Evolutionary conservation across 2,888 invertebrate genomes (phyloP).

Genomic region (Phrixothrix hirtus): DNA sequence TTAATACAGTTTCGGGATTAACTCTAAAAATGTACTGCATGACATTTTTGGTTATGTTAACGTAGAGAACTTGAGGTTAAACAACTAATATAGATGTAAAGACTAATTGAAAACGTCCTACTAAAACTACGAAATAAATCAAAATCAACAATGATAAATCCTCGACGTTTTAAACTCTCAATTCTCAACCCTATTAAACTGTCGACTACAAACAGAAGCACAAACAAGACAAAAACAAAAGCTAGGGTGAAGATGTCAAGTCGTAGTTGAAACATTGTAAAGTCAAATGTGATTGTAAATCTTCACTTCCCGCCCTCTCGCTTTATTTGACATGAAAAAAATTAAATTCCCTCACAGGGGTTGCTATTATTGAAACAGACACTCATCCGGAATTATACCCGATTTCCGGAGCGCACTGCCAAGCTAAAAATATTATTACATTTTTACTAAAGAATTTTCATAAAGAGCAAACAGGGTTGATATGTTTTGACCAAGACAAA

Average conservation of each 20-base stretch:
- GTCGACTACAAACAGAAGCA: constrained; percentile 31
- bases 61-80: no score
- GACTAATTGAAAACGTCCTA: no score
- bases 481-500: no score
- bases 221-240: constrained; percentile 30
- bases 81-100: no score
- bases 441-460: no score
- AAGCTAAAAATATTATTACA: no score
- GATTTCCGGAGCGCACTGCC: no score
- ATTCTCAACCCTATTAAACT: constrained; percentile 21
- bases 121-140: no score
- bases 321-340: constrained; percentile 48
- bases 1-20: no score
- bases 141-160: not conserved
- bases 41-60: no score
- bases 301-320: constrained; percentile 48
- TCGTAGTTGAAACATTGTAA: constrained; percentile 52
- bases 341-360: constrained; percentile 43
- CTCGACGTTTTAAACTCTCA: constrained; percentile 15
- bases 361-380: constrained; percentile 44
- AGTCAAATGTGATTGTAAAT: constrained; percentile 53
- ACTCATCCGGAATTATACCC: constrained; percentile 31
- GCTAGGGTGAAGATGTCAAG: constrained; percentile 47
- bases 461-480: no score
- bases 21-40: no score